These are phyloP conservation scores for Barbus barbus DNA, from an alignment of 2,113 vertebrate genomes.

Conservation along the genomic window DNA sequence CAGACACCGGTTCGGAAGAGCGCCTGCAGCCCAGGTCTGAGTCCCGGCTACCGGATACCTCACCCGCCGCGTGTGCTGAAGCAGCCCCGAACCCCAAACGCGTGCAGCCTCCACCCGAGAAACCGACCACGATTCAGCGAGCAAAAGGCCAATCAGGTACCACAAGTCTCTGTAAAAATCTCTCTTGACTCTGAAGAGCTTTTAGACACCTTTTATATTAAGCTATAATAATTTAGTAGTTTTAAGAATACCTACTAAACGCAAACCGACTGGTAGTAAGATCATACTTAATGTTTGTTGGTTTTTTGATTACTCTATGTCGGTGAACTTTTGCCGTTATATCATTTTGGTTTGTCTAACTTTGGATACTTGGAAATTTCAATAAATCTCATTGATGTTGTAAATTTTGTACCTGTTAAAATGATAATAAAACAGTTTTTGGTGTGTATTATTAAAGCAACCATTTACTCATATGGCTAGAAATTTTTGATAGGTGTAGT, in stretches of 20 bases:
- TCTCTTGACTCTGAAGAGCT: background rate
- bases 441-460: background rate
- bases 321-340: background rate
- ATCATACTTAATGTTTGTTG: too few relatives aligned
- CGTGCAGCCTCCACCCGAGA: slow-evolving; percentile 73
- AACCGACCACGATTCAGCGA: slow-evolving; percentile 95
- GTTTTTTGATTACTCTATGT: too few relatives aligned
- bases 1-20: slow-evolving; percentile 90
- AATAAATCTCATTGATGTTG: background rate
- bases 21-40: slow-evolving; percentile 80
- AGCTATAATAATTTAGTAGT: background rate
- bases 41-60: slow-evolving; percentile 74
- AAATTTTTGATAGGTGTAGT: background rate
- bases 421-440: background rate
- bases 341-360: slow-evolving; percentile 4
- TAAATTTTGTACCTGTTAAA: background rate
- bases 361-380: background rate
- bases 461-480: background rate
- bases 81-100: slow-evolving; percentile 67
- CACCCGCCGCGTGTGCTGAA: slow-evolving; percentile 68
- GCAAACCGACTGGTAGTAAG: background rate
- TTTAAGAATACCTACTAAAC: background rate
- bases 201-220: background rate
- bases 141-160: slow-evolving; percentile 75
- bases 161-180: background rate